Evolutionary conservation across 2,797 vertebrate genomes (phyloP).

Genomic region (Artibeus lituratus): DNA sequence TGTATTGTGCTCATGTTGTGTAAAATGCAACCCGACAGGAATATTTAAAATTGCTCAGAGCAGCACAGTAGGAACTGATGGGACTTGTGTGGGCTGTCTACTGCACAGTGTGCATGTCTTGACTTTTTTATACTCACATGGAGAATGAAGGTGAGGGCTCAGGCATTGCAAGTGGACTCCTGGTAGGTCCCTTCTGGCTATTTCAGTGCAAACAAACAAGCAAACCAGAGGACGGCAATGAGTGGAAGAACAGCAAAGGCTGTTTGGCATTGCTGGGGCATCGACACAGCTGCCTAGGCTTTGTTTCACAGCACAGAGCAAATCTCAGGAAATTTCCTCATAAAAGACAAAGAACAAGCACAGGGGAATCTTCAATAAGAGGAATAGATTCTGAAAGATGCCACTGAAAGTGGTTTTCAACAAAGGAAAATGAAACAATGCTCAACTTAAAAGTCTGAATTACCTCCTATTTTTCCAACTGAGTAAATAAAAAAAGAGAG

Average conservation of each 20-base stretch:
- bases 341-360: conserved; percentile 71
- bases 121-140: background rate
- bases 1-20: conserved; percentile 47
- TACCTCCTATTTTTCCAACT: conserved; percentile 52
- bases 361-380: conserved; percentile 67
- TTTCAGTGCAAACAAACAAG: conserved; percentile 62
- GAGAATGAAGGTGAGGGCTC: conserved; percentile 14
- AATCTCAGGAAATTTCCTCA: conserved; percentile 70
- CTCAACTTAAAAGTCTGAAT: conserved; percentile 65
- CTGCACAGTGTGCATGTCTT: background rate
- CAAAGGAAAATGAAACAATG: conserved; percentile 74
- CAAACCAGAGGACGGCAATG: conserved; percentile 28
- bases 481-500: conserved; percentile 1
- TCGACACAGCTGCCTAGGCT: conserved; percentile 65
- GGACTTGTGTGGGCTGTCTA: conserved; percentile 38
- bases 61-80: background rate
- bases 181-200: conserved; percentile 26
- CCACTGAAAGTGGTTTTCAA: conserved; percentile 72
- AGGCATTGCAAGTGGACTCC: conserved; percentile 45
- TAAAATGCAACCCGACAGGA: conserved; percentile 73
- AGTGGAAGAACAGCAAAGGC: conserved; percentile 24
- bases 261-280: conserved; percentile 61
- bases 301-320: conserved; percentile 64
- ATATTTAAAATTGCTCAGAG: conserved; percentile 65
- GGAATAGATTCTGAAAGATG: conserved; percentile 73